Evolutionary conservation across 2,797 vertebrate genomes (phyloP).

Genomic region (Enteromius thamalakanensis): DNA sequence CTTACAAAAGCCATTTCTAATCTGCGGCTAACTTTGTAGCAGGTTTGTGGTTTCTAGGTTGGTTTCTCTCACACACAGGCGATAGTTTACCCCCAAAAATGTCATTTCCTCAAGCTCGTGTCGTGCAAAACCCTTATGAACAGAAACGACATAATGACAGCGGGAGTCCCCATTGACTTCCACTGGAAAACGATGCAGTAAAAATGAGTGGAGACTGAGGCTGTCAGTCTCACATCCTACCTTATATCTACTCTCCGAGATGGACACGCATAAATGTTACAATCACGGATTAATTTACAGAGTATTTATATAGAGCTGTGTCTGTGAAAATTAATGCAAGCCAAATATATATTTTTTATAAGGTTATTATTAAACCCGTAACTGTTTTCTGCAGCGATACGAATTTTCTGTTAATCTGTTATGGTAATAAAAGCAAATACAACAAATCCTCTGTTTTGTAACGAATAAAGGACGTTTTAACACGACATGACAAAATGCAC

Average conservation of each 20-base stretch:
- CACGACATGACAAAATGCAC: neutral
- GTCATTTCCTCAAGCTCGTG: neutral
- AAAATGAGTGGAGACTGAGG: neutral
- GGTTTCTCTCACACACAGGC: neutral
- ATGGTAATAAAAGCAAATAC: neutral
- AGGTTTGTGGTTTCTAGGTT: conserved; percentile 29
- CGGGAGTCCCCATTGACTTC: neutral
- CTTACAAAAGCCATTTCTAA: conserved; percentile 23
- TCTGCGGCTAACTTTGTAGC: conserved; percentile 34
- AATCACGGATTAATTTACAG: too few species aligned
- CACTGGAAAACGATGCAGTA: neutral
- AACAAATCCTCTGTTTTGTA: neutral
- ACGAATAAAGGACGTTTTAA: neutral
- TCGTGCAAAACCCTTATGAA: neutral
- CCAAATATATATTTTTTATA: neutral
- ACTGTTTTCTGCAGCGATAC: neutral
- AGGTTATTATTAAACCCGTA: too few species aligned
- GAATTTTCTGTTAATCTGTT: neutral
- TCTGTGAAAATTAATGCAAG: neutral
- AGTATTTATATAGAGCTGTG: neutral
- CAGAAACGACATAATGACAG: neutral
- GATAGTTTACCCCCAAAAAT: neutral
- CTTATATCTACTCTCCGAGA: neutral
- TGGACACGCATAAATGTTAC: neutral
- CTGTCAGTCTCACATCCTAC: neutral